Evolutionary conservation across 2,888 invertebrate species (phyloP).

Genomic region (Amphimallon solstitiale): DNA sequence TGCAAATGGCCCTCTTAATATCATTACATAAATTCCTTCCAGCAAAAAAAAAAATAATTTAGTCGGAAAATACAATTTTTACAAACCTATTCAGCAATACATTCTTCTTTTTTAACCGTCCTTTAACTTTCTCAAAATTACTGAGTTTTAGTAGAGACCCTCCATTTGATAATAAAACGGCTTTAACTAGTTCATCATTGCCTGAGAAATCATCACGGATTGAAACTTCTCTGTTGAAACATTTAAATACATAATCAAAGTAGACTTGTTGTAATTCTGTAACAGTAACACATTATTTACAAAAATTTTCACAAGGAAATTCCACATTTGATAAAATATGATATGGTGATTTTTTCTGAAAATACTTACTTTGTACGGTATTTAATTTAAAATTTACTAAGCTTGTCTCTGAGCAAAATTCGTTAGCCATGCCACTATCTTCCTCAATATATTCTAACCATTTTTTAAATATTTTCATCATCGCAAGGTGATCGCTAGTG

Average conservation of each 20-base stretch:
- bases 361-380: constrained; percentile 65
- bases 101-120: constrained; percentile 64
- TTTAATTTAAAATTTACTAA: constrained; percentile 66
- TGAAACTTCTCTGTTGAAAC: constrained; percentile 56
- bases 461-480: constrained; percentile 67
- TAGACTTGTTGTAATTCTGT: constrained; percentile 68
- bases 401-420: constrained; percentile 63
- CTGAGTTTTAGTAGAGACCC: constrained; percentile 66
- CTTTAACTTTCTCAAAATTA: constrained; percentile 66
- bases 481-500: constrained; percentile 72
- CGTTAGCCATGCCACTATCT: constrained; percentile 52
- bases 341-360: background rate
- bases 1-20: background rate
- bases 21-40: too few species aligned
- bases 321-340: too few species aligned
- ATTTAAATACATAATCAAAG: constrained; percentile 66
- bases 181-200: constrained; percentile 69
- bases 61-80: too few species aligned
- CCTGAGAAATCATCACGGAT: constrained; percentile 65
- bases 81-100: constrained; percentile 67
- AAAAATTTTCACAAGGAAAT: too few species aligned
- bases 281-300: constrained; percentile 46
- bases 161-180: constrained; percentile 69
- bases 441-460: constrained; percentile 61
- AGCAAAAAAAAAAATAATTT: too few species aligned